Base-by-base conservation (phyloP, 2,113 vertebrate genomes). In the Oplegnathus fasciatus region DNA sequence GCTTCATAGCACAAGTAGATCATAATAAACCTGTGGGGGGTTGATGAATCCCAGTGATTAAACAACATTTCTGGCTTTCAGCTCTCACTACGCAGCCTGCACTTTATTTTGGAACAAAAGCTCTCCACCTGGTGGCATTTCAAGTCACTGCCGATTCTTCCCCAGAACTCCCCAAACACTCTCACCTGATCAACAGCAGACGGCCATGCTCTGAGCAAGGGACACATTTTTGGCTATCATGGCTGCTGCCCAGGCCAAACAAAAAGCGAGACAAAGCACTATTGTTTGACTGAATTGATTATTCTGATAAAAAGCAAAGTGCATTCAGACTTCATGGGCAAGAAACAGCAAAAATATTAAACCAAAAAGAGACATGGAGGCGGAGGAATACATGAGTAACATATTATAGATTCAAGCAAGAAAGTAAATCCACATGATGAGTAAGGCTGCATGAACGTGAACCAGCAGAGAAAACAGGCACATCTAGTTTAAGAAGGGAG, bases 281-380 rank as follows among this genome's bases (percentile, higher is more conserved):
- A 70, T 82, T 83, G 70, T 87, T 57, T 46, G 57, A 69, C 7
- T 28, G 74, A 52, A 72, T 71, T 52, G 60, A 46, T 37, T 61
- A 68, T 30, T 54, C 17, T 20, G 28, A 65, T 61, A 37, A 61
- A 67, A 75, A 28, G 26, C 13, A 66, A n/a, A 57, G 20, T 17
- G 7, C 20, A 76, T n/a, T 66, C 46, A 52, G 52, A 28, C 30
- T 48, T 9, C 4, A 22, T 20, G 24, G 30, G 69, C 11, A 57
- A n/a, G 13, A 40, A 42, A 42, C 34, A 6, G n/a, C 2, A 3
- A 67, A 75, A 22, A 30, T 7, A 46, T 6, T 11, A 13, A 8
- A 30, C 18, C 20, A 37, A 7, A 69, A 61, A n/a, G 13, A 11
- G 1, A 58, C 5, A 44, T 2, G 17, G 32, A 60, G 42, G 52